Conservation (phyloP, 2,113 vertebrate species). For the Cairina moschata region DNA sequence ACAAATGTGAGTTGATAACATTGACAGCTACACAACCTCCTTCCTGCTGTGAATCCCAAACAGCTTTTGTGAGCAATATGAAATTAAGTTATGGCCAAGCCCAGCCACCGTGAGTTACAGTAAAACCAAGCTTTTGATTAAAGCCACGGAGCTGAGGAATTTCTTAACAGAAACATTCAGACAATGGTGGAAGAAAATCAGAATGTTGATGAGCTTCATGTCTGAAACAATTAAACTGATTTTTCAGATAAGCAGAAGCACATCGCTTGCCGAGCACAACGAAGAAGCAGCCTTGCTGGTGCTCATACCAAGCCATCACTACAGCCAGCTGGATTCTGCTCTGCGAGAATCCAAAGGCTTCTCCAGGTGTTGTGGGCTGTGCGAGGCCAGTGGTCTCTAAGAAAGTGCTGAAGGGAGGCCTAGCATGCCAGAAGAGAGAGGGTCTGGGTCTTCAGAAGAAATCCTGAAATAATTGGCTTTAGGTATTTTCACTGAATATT, state of each 20-base stretch:
- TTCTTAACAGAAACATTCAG: not conserved
- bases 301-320: not conserved
- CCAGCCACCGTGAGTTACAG: not conserved
- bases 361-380: not conserved
- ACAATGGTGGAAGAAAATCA: not conserved
- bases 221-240: not conserved
- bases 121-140: not conserved
- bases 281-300: not conserved
- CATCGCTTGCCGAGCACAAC: not conserved
- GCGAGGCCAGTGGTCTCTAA: not conserved
- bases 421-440: not conserved
- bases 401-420: not conserved
- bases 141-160: not conserved
- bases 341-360: not conserved
- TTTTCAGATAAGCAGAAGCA: not conserved
- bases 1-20: slow-evolving; percentile 38
- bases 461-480: not conserved
- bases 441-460: not conserved
- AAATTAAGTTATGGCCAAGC: slow-evolving; percentile 12
- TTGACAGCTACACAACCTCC: not conserved
- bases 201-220: not conserved
- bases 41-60: slow-evolving; percentile 25
- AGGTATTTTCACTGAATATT: not conserved
- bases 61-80: not conserved
- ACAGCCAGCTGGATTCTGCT: not conserved